Percentiles rank a stretch among this genome's conserved stretches.
phyloP scores from a whole-genome alignment of 2,113 vertebrate genomes.

The Lagopus leucura region DNA sequence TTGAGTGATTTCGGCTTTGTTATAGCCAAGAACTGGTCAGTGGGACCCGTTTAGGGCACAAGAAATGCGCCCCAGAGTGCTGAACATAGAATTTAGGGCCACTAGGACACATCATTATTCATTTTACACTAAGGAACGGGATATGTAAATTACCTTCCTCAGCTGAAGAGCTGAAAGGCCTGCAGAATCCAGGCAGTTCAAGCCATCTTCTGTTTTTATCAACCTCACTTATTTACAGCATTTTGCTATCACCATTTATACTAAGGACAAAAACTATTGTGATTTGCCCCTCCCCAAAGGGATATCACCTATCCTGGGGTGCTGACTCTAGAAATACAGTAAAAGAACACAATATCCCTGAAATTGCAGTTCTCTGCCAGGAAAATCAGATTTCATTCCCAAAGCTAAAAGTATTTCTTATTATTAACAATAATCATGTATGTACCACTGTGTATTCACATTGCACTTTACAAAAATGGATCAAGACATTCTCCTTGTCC shows the following conservation, averaged over 20 bases:
- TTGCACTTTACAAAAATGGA: neutral
- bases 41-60: neutral
- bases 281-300: constrained; percentile 22
- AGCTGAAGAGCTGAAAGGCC: neutral
- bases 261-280: neutral
- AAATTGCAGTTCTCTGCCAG: constrained; percentile 41
- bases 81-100: neutral
- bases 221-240: constrained; percentile 22
- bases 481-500: neutral
- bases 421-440: neutral
- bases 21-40: neutral
- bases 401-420: constrained; percentile 1
- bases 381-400: constrained; percentile 38
- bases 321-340: constrained; percentile 21
- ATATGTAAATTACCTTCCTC: neutral
- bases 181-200: neutral
- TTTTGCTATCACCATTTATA: constrained; percentile 36
- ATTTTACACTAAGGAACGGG: neutral
- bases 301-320: constrained; percentile 29
- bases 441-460: neutral
- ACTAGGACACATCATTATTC: neutral
- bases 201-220: constrained; percentile 28
- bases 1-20: neutral
- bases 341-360: constrained; percentile 38
- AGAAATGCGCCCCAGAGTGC: constrained; percentile 22